Base-by-base conservation (phyloP, 2,797 vertebrate genomes). In the Typhlichthys eigenmanni region DNA sequence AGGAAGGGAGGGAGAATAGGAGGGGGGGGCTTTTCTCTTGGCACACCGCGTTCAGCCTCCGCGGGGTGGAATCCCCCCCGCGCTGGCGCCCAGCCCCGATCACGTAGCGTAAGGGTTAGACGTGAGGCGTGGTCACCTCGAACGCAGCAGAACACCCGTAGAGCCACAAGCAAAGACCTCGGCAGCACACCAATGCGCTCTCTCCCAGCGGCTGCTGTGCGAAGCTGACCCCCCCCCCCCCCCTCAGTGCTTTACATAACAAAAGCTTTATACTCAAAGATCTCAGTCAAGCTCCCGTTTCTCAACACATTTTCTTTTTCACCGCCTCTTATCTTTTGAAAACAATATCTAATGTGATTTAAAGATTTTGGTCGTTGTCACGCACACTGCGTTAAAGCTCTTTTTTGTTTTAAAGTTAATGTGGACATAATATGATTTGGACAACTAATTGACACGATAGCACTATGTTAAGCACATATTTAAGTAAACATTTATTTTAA, bases 151-250 rank as follows among this genome's bases (percentile, higher is more conserved):
- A 77, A 79, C 76, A 82, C 66, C 78, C 66, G 58, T 75, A 64
- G 81, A 83, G 86, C 78, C 84, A 86, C 19, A 19, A 81, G 81
- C 58, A 77, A 5, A 14, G 8, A 13, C 79, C 76, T 81, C 69
- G 61, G 16, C 82, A 83, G 34, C 86, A 82, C 86, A 83, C 83
- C 78, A 86, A 86, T 87, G 85, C 88, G 85, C 88, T 88, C 72
- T 70, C 78, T 87, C 78, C 72, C 76, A 79, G 77, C 77, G 19
- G 19, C 19, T 80, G 61, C 75, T 78, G 76, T 76, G 84, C 38
- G 76, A 79, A 73, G 80, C 77, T 64, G 69, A 64, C 74, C 85
- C 68, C 85, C 19, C 2, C 24, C 71, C 82, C 65, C 75, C 80
- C 66, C 48, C 70, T 84, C 82, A 82, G 80, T 77, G 82, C 86